Conservation (phyloP, 2,113 vertebrate genomes). For the Rousettus leschenaultii region DNA sequence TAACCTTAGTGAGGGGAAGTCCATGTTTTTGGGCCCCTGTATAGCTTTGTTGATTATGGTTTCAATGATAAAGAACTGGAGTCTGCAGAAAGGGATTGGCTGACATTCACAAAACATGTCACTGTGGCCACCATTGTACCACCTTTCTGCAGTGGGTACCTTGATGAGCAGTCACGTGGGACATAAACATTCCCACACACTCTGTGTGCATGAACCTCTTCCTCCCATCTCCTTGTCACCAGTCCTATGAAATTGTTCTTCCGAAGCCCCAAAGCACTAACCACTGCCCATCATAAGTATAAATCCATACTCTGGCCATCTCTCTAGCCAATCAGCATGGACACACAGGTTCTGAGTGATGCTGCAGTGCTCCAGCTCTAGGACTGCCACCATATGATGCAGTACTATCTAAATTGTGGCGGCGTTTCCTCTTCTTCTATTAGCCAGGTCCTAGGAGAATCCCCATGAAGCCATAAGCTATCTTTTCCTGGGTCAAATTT, state of each 20-base stretch:
- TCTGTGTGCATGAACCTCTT: neutral
- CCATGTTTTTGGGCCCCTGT: neutral
- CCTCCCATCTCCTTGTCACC: neutral
- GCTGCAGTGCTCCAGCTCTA: neutral
- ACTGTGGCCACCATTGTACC: neutral
- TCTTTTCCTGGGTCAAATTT: neutral
- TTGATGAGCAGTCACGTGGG: neutral
- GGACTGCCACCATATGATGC: too few relatives aligned
- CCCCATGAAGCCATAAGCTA: neutral
- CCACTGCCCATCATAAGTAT: neutral
- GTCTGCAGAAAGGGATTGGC: neutral
- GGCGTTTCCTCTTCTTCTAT: neutral
- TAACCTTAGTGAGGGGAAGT: neutral
- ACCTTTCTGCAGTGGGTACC: neutral
- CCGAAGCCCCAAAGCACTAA: neutral
- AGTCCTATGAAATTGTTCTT: neutral
- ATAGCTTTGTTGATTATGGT: neutral
- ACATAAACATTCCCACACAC: neutral
- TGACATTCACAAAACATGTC: neutral
- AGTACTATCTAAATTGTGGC: neutral
- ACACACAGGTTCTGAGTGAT: neutral
- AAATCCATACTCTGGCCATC: neutral
- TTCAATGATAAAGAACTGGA: neutral
- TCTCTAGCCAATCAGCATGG: neutral
- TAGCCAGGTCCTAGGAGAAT: neutral